Conservation (phyloP, 2,888 invertebrate species). For the Latrodectus elegans region DNA sequence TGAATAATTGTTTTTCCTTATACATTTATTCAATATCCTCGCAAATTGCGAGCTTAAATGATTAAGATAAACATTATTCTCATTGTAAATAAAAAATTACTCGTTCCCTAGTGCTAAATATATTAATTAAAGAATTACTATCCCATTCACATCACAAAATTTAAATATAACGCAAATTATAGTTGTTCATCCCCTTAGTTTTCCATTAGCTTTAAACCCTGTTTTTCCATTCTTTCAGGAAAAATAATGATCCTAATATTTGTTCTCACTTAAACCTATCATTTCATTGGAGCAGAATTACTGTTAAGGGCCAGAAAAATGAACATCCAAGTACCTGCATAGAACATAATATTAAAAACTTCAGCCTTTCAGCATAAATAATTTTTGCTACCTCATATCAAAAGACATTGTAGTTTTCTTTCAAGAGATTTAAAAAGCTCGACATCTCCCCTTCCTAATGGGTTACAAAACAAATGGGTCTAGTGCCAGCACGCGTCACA, state of each 20-base stretch:
- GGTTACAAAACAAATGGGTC: slow-evolving; percentile 46
- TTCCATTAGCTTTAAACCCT: no score
- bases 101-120: no score
- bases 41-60: no score
- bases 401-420: slow-evolving; percentile 30
- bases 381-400: slow-evolving; percentile 31
- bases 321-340: background rate
- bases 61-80: no score
- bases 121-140: no score
- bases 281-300: background rate
- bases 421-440: slow-evolving; percentile 39
- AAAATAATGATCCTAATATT: background rate
- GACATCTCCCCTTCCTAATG: slow-evolving; percentile 38
- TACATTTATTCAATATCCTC: no score
- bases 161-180: no score
- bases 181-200: no score
- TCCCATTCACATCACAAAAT: no score
- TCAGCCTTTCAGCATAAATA: slow-evolving; percentile 30
- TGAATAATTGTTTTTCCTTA: no score
- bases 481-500: slow-evolving; percentile 28
- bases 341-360: background rate
- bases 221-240: background rate
- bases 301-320: background rate
- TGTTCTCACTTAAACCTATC: background rate
- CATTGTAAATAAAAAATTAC: no score